phyloP scores from a whole-genome alignment of 2,797 vertebrate genomes.

The Typhlichthys eigenmanni region DNA sequence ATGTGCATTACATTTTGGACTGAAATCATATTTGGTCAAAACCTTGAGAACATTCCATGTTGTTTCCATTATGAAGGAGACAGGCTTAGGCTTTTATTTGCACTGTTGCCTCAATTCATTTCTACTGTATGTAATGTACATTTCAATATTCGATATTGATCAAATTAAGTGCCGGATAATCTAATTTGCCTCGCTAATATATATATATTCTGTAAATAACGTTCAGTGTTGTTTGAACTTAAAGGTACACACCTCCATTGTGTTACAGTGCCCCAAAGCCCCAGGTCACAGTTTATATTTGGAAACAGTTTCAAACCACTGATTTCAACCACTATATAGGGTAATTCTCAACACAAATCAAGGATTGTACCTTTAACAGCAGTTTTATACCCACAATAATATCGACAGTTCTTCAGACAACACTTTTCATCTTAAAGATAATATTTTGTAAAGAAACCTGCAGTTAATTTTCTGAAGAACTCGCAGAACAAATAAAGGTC shows the following conservation, averaged over 20 bases:
- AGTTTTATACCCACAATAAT: constrained; percentile 67
- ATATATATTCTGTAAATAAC: constrained; percentile 88
- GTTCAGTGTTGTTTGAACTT: constrained; percentile 81
- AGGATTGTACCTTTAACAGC: constrained; percentile 59
- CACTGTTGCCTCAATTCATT: constrained; percentile 84
- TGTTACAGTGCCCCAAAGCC: too few relatives aligned
- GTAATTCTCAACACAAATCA: too few relatives aligned
- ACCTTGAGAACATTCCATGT: constrained; percentile 87
- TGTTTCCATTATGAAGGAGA: constrained; percentile 66
- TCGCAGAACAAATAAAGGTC: constrained; percentile 64
- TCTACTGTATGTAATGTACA: constrained; percentile 73
- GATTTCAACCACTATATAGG: too few relatives aligned
- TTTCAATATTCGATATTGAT: constrained; percentile 57
- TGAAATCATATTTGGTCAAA: constrained; percentile 69
- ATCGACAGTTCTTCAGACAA: constrained; percentile 52
- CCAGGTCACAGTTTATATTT: too few relatives aligned
- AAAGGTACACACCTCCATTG: constrained; percentile 51
- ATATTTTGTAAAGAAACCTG: constrained; percentile 57
- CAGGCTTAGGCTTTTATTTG: constrained; percentile 87
- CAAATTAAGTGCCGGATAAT: constrained; percentile 61
- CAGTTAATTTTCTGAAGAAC: constrained; percentile 43
- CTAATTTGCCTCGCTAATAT: constrained; percentile 62
- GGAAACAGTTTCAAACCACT: too few relatives aligned
- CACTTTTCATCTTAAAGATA: constrained; percentile 48
- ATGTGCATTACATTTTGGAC: constrained; percentile 30